A percentile compares a stretch with the other conserved stretches of the same genome.
phyloP scores from a whole-genome alignment of 1,140 invertebrate species.

The Drosophila dunni region DNA sequence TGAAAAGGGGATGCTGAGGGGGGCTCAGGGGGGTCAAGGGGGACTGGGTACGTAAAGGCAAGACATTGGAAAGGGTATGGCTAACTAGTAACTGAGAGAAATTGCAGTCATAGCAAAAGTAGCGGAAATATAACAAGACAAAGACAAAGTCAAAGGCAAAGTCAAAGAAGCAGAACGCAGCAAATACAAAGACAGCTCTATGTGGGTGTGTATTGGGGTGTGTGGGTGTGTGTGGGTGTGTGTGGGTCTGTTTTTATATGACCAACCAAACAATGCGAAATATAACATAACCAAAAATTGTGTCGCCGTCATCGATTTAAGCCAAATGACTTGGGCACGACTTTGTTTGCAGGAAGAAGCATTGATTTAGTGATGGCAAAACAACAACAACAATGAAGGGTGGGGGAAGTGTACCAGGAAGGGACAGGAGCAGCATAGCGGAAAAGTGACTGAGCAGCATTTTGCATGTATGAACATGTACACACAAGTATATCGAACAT shows the following conservation, averaged over 20 bases:
- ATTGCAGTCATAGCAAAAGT: slow-evolving; percentile 60
- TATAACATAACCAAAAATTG: slow-evolving; percentile 65
- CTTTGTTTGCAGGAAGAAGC: background rate
- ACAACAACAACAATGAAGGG: background rate
- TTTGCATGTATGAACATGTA: slow-evolving; percentile 7
- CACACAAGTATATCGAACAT: background rate
- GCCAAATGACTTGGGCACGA: slow-evolving; percentile 59
- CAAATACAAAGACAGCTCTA: slow-evolving; percentile 22
- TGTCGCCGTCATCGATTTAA: slow-evolving; percentile 75
- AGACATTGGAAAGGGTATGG: too few species aligned
- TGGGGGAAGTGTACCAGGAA: background rate
- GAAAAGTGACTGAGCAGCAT: slow-evolving; percentile 23
- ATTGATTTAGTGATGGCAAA: slow-evolving; percentile 25
- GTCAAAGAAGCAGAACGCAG: slow-evolving; percentile 23
- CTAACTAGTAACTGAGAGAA: slow-evolving; percentile 18
- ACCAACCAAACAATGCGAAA: slow-evolving; percentile 65
- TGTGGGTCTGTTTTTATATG: slow-evolving; percentile 9
- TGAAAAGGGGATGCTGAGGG: background rate
- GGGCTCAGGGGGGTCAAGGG: background rate
- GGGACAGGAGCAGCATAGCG: background rate
- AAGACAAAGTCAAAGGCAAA: slow-evolving; percentile 44
- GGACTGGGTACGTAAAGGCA: background rate
- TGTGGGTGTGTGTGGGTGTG: slow-evolving; percentile 4
- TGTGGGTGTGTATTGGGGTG: slow-evolving; percentile 13
- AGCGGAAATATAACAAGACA: slow-evolving; percentile 69